Conservation (phyloP, 2,888 invertebrate species). For the Bursaphelenchus okinawaensis region DNA sequence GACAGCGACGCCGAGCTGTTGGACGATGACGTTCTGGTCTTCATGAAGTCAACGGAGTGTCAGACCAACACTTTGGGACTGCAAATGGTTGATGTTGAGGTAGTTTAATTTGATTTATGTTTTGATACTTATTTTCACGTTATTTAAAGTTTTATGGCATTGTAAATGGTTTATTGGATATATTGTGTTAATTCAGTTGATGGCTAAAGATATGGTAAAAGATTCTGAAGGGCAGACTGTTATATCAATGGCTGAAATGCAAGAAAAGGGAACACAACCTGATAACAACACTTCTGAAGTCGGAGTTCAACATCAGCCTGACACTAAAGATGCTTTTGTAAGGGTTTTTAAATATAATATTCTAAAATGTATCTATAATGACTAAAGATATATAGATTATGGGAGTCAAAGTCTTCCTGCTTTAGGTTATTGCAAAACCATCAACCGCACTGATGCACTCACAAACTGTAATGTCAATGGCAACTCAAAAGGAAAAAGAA, state of each 20-base stretch:
- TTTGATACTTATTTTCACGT: too few species aligned
- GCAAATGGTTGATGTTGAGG: slow-evolving; percentile 1
- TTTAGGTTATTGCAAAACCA: not conserved
- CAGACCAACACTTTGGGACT: slow-evolving; percentile 4
- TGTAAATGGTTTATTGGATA: too few species aligned
- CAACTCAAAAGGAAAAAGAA: not conserved
- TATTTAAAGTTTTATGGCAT: too few species aligned
- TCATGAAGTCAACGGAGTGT: not conserved
- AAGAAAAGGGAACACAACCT: not conserved
- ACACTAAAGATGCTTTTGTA: not conserved
- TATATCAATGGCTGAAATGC: not conserved
- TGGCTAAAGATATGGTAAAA: not conserved
- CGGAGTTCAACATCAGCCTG: not conserved
- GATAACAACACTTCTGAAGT: too few species aligned
- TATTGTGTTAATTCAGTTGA: too few species aligned
- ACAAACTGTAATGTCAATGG: not conserved
- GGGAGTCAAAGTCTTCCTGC: too few species aligned
- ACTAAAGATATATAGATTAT: too few species aligned
- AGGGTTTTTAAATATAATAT: not conserved
- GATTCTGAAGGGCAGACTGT: slow-evolving; percentile 4
- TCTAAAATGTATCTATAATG: not conserved
- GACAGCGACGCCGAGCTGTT: not conserved
- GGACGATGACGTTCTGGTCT: slow-evolving; percentile 6
- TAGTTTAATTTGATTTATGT: too few species aligned
- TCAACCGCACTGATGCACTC: not conserved